Base-by-base conservation (phyloP, 2,113 vertebrate genomes). In the Amphiprion ocellaris region DNA sequence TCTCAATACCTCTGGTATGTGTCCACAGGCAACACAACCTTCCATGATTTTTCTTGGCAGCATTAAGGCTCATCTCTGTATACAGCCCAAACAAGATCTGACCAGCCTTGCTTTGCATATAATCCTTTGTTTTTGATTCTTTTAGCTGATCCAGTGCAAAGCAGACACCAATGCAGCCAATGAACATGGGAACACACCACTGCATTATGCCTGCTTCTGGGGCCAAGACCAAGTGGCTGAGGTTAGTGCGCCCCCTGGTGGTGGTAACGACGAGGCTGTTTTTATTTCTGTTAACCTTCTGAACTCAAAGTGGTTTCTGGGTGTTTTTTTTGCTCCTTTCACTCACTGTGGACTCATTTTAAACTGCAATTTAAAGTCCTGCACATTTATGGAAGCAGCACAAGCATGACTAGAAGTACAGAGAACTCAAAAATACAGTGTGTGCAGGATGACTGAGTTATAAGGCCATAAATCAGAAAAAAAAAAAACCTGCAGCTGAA, bases 121-220 rank as follows among this genome's bases (percentile, higher is more conserved):
- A 84, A 81, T 88, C 70, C 14, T 60, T 59, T 87, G 81, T 84
- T 73, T 87, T 56, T 73, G 16, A 59, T 59, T 84, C 33, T 79
- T 83, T n/a, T 82, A 98, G 97, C 91, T 99, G 83, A 93, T 99
- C 70, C 98, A 99, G 92, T 98, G 96, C 92, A 99, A 99, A 90
- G 98, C 97, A 2, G 98, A 99, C 85, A 96, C 97, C 79, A 99
- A 98, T 4, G 95, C 98, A 0, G 95, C 96, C 68, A 99, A 99
- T 0, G 98, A 99, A 73, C 98, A 99, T 0, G 98, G 98, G 16
- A 99, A 99, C 92, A 95, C 97, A 0, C 96, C 98, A 0, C 96
- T 99, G 84, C 98, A 99, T 92, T 99, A 99, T 0, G 98, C 98
- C 86, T 99, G 98, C 89, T 99, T 99, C 93, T 99, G 98, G 98